Conservation (phyloP, 1,140 invertebrate genomes). For the Phymorhynchus buccinoides region DNA sequence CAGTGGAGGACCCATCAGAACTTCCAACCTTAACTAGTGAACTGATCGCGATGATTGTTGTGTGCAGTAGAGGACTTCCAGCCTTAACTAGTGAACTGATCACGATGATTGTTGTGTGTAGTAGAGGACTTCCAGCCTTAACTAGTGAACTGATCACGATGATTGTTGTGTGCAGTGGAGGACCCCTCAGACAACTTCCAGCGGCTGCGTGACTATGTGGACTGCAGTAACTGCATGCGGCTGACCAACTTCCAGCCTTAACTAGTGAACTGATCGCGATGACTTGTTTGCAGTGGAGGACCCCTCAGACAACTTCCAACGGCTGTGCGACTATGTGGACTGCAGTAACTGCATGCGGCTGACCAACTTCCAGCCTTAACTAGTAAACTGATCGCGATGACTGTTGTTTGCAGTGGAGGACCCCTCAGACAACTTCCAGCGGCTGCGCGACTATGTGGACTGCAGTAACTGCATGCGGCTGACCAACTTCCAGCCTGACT, state of each 20-base stretch:
- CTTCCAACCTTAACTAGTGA: no score
- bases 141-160: conserved; percentile 42
- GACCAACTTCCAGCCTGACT: conserved; percentile 79
- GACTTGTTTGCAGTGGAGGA: conserved; percentile 86
- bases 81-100: no score
- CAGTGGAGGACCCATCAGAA: no score
- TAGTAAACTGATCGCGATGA: conserved; percentile 48
- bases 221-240: conserved; percentile 82
- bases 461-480: conserved; percentile 82
- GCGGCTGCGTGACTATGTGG: conserved; percentile 90
- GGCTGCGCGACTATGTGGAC: conserved; percentile 92
- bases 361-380: conserved; percentile 79
- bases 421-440: conserved; percentile 90
- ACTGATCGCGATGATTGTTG: no score
- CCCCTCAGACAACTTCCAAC: conserved; percentile 90
- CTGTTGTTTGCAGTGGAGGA: conserved; percentile 83
- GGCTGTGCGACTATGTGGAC: conserved; percentile 92
- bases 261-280: conserved; percentile 84
- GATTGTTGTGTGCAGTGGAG: conserved; percentile 80
- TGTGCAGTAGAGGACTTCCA: no score
- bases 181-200: conserved; percentile 93
- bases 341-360: conserved; percentile 82
- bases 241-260: conserved; percentile 81
- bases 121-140: no score
- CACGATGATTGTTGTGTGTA: no score